A percentile compares a stretch with the other conserved stretches of the same genome.
Evolutionary conservation across 2,797 vertebrate genomes (phyloP).

Genomic region (Podarcis siculus): DNA sequence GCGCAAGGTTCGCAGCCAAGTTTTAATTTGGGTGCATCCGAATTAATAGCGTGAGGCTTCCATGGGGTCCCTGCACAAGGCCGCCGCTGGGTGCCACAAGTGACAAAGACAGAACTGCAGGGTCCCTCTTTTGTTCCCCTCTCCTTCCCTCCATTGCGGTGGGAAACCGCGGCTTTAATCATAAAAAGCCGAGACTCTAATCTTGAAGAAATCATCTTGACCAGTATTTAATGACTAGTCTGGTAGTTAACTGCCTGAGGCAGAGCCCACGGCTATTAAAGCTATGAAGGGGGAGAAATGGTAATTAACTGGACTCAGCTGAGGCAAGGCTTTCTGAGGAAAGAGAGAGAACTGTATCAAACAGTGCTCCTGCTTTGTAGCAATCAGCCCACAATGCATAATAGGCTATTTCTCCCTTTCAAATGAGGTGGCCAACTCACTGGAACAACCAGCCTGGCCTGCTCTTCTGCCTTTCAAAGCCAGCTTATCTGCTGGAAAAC

Average conservation of each 20-base stretch:
- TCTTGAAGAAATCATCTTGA: constrained; percentile 59
- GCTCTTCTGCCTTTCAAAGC: neutral
- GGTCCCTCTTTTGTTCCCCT: neutral
- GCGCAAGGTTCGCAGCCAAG: neutral
- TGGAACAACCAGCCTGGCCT: neutral
- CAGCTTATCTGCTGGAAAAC: neutral
- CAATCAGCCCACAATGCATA: neutral
- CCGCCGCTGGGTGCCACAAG: neutral
- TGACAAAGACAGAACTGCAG: neutral
- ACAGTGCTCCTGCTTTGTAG: neutral
- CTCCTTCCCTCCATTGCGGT: neutral
- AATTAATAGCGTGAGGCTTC: rapidly evolving
- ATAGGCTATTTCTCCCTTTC: neutral
- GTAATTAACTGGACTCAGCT: constrained; percentile 38
- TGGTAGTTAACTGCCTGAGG: constrained; percentile 45
- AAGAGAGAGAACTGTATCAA: constrained; percentile 35
- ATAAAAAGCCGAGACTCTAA: constrained; percentile 23
- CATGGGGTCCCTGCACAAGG: neutral
- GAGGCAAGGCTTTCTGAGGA: constrained; percentile 37
- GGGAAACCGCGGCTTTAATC: constrained; percentile 24
- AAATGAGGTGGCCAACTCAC: constrained; percentile 3
- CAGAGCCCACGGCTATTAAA: constrained; percentile 41
- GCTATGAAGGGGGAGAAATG: neutral
- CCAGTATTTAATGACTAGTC: constrained; percentile 46
- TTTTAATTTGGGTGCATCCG: neutral